Percentiles rank a stretch among this genome's conserved stretches.
phyloP scores from a whole-genome alignment of 2,113 vertebrate species.

The Nibea coibor region DNA sequence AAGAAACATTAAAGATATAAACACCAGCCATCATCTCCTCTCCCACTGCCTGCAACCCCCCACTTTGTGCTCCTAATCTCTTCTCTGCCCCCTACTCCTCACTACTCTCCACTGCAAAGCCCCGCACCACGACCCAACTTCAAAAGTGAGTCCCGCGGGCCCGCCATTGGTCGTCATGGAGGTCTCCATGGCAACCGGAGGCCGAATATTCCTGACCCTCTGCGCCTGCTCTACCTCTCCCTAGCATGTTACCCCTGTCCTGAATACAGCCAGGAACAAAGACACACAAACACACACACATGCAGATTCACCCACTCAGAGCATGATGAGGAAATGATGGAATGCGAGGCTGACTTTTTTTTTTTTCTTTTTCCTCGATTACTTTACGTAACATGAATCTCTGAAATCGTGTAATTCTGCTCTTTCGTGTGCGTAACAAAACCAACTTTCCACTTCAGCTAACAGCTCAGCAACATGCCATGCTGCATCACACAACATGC shows the following conservation, averaged over 20 bases:
- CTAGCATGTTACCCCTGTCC: constrained; percentile 49
- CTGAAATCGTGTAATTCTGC: not conserved
- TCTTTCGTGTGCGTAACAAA: constrained; percentile 13
- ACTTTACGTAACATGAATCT: not conserved
- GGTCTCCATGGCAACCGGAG: constrained; percentile 77
- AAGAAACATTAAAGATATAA: constrained; percentile 36
- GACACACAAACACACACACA: constrained; percentile 21
- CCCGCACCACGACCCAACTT: constrained; percentile 50
- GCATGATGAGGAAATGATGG: constrained; percentile 14
- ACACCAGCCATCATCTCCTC: constrained; percentile 35
- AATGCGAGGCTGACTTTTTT: constrained; percentile 4
- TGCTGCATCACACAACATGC: constrained; percentile 27
- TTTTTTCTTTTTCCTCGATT: not conserved
- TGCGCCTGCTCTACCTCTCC: constrained; percentile 56
- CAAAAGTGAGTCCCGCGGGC: constrained; percentile 60
- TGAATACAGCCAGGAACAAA: constrained; percentile 66
- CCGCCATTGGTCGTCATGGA: constrained; percentile 71
- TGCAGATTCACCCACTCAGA: constrained; percentile 12
- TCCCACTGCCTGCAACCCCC: constrained; percentile 14
- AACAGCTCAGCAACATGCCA: not conserved
- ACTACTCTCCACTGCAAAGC: constrained; percentile 37
- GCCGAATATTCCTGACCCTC: constrained; percentile 64
- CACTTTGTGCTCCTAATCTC: constrained; percentile 40
- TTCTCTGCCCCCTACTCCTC: constrained; percentile 15
- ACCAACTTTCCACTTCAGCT: constrained; percentile 31